A percentile compares a stretch with the other conserved stretches of the same genome.
Evolutionary conservation across 2,113 vertebrate genomes (phyloP).

Genomic region (Orthonyx spaldingii): DNA sequence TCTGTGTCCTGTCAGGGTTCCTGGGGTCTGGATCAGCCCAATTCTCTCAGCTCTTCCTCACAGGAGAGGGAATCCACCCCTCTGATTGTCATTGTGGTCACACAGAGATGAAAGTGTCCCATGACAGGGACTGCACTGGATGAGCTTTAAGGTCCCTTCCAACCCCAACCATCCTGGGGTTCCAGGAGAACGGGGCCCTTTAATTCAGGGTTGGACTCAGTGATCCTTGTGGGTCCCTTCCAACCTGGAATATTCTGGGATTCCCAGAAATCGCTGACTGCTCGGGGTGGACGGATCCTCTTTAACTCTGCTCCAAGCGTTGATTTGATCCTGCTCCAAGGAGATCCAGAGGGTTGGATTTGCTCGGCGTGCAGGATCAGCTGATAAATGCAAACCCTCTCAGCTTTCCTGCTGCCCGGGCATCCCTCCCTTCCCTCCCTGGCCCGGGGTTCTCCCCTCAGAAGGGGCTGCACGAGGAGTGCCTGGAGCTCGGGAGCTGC

Average conservation of each 20-base stretch:
- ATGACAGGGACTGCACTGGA: neutral
- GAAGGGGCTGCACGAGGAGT: neutral
- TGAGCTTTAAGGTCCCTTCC: neutral
- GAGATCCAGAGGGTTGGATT: neutral
- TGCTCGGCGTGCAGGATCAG: neutral
- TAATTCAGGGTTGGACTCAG: rapidly evolving
- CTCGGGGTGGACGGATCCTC: neutral
- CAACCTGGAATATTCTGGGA: neutral
- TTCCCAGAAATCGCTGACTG: neutral
- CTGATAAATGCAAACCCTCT: neutral
- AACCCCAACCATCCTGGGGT: neutral
- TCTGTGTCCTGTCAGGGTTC: neutral
- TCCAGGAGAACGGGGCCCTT: neutral
- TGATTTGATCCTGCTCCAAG: neutral
- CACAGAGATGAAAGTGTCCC: neutral
- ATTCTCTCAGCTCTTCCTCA: neutral
- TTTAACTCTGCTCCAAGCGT: neutral
- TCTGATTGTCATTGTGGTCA: rapidly evolving
- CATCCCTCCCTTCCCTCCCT: neutral
- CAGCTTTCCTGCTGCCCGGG: neutral
- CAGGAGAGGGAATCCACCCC: neutral
- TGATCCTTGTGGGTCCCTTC: neutral
- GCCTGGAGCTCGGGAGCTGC: neutral
- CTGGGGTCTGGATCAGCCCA: neutral
- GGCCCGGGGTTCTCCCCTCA: neutral